phyloP scores from a whole-genome alignment of 2,888 invertebrate species.

The Acanthosoma haemorrhoidale region DNA sequence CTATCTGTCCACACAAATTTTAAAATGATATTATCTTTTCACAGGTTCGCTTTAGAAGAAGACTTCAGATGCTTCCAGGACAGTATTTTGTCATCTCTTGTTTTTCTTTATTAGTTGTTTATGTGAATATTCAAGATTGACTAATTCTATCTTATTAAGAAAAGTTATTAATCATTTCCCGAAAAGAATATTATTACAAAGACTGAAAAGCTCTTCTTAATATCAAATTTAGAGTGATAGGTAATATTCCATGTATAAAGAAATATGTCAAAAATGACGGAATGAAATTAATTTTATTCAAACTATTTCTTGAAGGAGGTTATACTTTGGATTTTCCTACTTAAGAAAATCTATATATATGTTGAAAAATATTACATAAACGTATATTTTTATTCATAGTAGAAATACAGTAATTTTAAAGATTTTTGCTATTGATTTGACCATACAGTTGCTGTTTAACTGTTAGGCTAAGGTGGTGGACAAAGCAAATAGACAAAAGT shows the following conservation, averaged over 20 bases:
- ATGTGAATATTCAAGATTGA: not conserved
- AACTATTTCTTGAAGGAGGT: not conserved
- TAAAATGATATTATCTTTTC: no score
- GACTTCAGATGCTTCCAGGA: slow-evolving; percentile 13
- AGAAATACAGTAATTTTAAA: slow-evolving; percentile 1
- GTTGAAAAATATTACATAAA: not conserved
- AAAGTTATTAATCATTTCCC: not conserved
- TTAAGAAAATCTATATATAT: not conserved
- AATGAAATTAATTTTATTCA: not conserved
- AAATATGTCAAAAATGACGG: not conserved
- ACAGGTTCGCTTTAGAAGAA: slow-evolving; percentile 11
- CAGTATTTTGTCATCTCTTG: not conserved
- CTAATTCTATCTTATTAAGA: not conserved
- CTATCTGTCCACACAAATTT: no score
- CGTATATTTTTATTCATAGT: slow-evolving; percentile 11
- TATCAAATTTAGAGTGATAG: slow-evolving; percentile 5
- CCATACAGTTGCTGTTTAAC: not conserved
- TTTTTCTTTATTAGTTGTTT: not conserved
- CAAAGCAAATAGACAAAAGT: slow-evolving; percentile 22
- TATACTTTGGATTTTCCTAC: not conserved
- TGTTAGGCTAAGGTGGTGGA: slow-evolving; percentile 18
- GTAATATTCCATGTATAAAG: not conserved
- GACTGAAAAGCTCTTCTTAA: slow-evolving; percentile 18
- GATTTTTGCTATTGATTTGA: slow-evolving; percentile 6
- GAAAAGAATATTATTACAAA: not conserved